A percentile compares a stretch with the other conserved stretches of the same genome.
phyloP scores from a whole-genome alignment of 2,113 vertebrate species.

The Coreoperca whiteheadi region DNA sequence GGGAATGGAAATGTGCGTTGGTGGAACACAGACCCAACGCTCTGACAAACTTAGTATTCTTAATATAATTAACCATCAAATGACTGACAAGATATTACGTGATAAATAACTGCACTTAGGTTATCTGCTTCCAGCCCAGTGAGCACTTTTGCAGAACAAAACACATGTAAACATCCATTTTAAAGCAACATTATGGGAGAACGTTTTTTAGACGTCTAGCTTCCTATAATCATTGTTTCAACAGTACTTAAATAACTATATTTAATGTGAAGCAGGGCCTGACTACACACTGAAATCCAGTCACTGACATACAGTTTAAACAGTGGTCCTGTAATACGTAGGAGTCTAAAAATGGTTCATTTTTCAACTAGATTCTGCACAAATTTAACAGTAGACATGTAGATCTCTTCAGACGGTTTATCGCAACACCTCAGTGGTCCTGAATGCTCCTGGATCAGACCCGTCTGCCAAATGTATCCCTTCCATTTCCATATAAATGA shows the following conservation, averaged over 20 bases:
- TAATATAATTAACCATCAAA: too few species aligned
- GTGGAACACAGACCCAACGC: too few species aligned
- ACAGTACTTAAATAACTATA: too few species aligned
- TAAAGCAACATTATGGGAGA: too few species aligned
- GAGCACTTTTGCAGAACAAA: too few species aligned
- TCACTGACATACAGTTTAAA: background rate
- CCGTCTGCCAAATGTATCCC: background rate
- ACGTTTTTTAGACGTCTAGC: too few species aligned
- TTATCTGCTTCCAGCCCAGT: too few species aligned
- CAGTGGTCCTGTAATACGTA: background rate
- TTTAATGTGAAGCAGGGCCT: background rate
- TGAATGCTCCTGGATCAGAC: background rate
- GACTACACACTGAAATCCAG: background rate
- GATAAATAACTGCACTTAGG: too few species aligned
- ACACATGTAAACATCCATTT: too few species aligned
- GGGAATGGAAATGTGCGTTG: background rate
- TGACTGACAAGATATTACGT: too few species aligned
- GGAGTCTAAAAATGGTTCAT: background rate
- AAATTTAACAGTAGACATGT: background rate
- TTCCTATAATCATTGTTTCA: too few species aligned
- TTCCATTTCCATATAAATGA: background rate
- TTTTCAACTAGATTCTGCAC: background rate
- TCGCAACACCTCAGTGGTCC: background rate
- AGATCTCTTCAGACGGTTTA: background rate
- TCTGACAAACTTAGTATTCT: too few species aligned